Percentiles rank a stretch among this genome's conserved stretches.
Conservation (phyloP, 1,140 invertebrate species). For the Halesus radiatus region DNA sequence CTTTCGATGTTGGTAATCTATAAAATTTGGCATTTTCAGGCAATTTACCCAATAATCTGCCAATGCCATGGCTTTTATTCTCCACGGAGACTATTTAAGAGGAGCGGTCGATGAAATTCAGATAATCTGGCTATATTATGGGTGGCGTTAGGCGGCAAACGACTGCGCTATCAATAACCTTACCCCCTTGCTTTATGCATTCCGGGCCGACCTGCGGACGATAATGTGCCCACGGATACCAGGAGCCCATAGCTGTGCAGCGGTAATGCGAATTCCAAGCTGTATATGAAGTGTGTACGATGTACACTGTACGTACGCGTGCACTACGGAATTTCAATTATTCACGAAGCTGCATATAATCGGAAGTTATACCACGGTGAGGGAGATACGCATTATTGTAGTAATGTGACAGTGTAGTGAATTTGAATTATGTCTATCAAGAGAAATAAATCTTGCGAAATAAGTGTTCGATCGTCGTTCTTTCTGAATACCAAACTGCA, state of each 20-base stretch:
- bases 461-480: too few species aligned
- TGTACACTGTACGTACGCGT: not conserved
- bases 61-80: not conserved
- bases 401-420: too few species aligned
- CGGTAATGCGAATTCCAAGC: conserved; percentile 7
- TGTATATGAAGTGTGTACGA: not conserved
- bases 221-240: conserved; percentile 33
- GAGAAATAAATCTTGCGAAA: too few species aligned
- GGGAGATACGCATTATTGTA: too few species aligned
- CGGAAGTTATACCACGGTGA: too few species aligned
- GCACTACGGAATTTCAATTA: conserved; percentile 7
- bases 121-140: not conserved
- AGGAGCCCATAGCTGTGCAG: conserved; percentile 6
- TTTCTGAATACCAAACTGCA: too few species aligned
- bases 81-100: not conserved
- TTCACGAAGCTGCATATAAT: not conserved
- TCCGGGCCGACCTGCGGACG: conserved; percentile 15
- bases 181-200: conserved; percentile 10
- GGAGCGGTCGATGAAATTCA: conserved; percentile 15
- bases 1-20: too few species aligned
- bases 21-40: too few species aligned
- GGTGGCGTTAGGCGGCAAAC: conserved; percentile 34
- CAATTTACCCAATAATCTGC: not conserved
- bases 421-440: too few species aligned
- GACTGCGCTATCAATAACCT: conserved; percentile 46